phyloP scores from a whole-genome alignment of 2,113 vertebrate species.

The Melanotaenia duboulayi region DNA sequence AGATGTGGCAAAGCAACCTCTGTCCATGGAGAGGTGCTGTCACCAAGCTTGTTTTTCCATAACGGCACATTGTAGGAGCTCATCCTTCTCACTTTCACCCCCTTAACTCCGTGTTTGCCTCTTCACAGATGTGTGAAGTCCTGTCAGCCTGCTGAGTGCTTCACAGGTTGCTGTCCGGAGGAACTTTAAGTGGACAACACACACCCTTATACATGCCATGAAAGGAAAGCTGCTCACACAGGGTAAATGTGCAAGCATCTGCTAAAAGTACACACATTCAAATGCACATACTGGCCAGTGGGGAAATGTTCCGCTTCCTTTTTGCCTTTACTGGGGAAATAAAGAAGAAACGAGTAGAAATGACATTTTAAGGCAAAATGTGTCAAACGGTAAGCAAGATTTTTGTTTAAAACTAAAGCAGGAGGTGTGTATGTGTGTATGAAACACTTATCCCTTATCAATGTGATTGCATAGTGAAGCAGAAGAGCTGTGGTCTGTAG shows the following conservation, averaged over 20 bases:
- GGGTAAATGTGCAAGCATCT: background rate
- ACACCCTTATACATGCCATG: conserved; percentile 17
- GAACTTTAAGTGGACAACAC: conserved; percentile 46
- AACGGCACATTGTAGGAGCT: conserved; percentile 23
- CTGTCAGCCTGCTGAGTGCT: conserved; percentile 37
- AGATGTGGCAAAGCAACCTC: conserved; percentile 53
- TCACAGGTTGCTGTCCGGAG: conserved; percentile 2
- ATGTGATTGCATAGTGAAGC: conserved; percentile 31
- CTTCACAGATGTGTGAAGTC: conserved; percentile 62
- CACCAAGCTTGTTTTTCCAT: conserved; percentile 32
- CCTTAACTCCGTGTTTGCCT: conserved; percentile 24
- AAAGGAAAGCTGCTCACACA: conserved; percentile 13
- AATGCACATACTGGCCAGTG: background rate
- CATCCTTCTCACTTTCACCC: conserved; percentile 45
- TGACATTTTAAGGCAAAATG: too few species aligned
- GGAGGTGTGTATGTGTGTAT: background rate
- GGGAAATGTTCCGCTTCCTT: conserved; percentile 28
- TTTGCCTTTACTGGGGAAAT: conserved; percentile 43
- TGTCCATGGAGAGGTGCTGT: conserved; percentile 16
- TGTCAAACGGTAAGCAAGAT: background rate
- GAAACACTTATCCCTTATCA: conserved; percentile 29
- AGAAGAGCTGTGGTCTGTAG: conserved; percentile 9
- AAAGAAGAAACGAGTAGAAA: background rate
- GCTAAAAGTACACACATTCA: conserved; percentile 5
- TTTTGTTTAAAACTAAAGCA: background rate